Base-by-base conservation (phyloP, 2,113 vertebrate genomes). In the Crotalus helleri region DNA sequence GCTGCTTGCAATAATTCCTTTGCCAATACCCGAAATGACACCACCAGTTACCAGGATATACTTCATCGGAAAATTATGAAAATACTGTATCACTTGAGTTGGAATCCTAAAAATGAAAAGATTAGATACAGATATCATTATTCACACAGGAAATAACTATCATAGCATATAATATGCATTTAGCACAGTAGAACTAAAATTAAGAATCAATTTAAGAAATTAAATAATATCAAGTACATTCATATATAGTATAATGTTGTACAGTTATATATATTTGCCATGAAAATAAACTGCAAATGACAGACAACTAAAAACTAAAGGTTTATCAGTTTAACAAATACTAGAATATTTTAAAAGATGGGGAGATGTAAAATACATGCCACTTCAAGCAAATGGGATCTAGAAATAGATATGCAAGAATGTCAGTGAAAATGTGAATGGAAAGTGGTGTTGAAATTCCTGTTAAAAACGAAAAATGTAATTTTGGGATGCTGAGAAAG, bases 1-100 rank as follows among this genome's bases (percentile, higher is more conserved):
- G 94, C 98, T 98, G 96, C 98, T 98, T 33, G 98, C 97, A 64
- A 98, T 98, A 96, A 98, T 98, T 92, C 98, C 98, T 97, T 98
- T 98, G n/a, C 98, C 98, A 86, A 98, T 98, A 95, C 98, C 98
- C 0, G 98, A 98, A 96, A 98, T 98, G 95, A 98, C 98, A 69
- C 98, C 98, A 49, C 98, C 98, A 21, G 98, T 98, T 69, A 98
- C 98, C 90, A 98, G 95, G 89, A 98, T 98, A 95, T 98, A 98
- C 97, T 98, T 98, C 98, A 98, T 98, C 21, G 95, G 97, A 91
- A 94, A 93, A 93, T 51, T 94, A 90, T 87, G 90, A 92, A 89
- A 85, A 93, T 26, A 6, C 86, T 87, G 53, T 91, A 89, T 74
- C 81, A 33, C 53, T 93, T 0, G 0, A 95, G 74, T 21, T 21